Base-by-base conservation (phyloP, 2,888 invertebrate species). In the Drosophila ezoana region DNA sequence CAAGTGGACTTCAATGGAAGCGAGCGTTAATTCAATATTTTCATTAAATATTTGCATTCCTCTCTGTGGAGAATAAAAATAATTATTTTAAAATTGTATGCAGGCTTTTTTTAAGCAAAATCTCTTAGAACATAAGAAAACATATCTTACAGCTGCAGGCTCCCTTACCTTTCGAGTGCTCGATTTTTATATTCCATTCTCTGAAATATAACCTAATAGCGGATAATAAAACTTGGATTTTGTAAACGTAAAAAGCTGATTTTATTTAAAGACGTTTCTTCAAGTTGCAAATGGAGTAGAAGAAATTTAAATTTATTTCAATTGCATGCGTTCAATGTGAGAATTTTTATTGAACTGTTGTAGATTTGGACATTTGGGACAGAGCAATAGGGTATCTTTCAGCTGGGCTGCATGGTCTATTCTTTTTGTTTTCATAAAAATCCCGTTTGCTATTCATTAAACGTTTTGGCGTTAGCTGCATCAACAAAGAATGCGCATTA, bases 31-130 rank as follows among this genome's bases (percentile, higher is more conserved):
- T 32, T 13, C 3, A 37, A 49, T 11, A n/a, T 18, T 37, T 56
- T 41, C 5, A 41, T 47, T 45, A 14, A 10, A 44, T 8, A 28
- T 62, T 41, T 23, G 13, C n/a, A 28, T 16, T 23, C 2, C 18
- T 9, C 11, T 16, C 13, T 13, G 6, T 9, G 10, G 13, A 8
- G 10, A 14, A 23, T 35, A 35, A 0, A 8, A 23, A 51, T 14
- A 51, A 51, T 14, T 20, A 20, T 11, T 51, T 49, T 23, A 23
- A 35, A 49, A 35, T 49, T 13, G 3, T 4, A 4, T 20, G 47
- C 32, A 33, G 8, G 3, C 13, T 33, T 47, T 32, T 18, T 20
- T 18, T 1, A 11, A 37, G 4, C n/a, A 10, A 37, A 6, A 28
- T 8, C 28, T 5, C 8, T 16, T 35, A 28, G 28, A 2, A 28